phyloP scores from a whole-genome alignment of 2,113 vertebrate species.

The Sphaerodactylus townsendi region DNA sequence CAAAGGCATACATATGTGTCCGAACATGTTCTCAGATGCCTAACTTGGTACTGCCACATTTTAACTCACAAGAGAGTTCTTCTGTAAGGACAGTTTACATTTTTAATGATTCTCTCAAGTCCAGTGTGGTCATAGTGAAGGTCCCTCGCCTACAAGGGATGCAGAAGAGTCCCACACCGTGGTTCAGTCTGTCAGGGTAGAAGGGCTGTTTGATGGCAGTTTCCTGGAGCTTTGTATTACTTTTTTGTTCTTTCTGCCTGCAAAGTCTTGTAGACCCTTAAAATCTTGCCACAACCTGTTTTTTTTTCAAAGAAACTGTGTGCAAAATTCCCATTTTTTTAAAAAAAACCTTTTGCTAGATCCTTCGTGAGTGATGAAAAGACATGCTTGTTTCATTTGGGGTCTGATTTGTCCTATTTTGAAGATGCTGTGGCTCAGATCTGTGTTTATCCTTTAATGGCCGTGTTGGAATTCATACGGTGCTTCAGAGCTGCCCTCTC shows the following conservation, averaged over 20 bases:
- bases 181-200: constrained; percentile 8
- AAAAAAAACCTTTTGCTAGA: constrained; percentile 29
- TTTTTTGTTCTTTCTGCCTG: constrained; percentile 19
- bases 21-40: background rate
- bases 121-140: background rate
- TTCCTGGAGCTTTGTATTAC: constrained; percentile 46
- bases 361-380: constrained; percentile 51
- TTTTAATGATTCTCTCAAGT: background rate
- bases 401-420: constrained; percentile 65
- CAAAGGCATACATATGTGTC: background rate
- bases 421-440: constrained; percentile 60
- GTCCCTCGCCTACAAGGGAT: constrained; percentile 3
- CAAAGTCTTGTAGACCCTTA: constrained; percentile 35
- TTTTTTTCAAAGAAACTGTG: constrained; percentile 12
- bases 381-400: constrained; percentile 55
- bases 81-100: background rate
- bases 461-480: constrained; percentile 42
- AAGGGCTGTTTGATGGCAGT: constrained; percentile 22
- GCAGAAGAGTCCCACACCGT: background rate
- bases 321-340: constrained; percentile 23
- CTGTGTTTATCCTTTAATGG: constrained; percentile 58
- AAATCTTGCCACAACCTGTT: constrained; percentile 24
- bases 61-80: background rate
- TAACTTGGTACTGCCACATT: background rate
- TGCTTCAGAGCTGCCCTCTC: constrained; percentile 2